Conservation (phyloP, 2,113 vertebrate genomes). For the Nothocercus nigrocapillus region DNA sequence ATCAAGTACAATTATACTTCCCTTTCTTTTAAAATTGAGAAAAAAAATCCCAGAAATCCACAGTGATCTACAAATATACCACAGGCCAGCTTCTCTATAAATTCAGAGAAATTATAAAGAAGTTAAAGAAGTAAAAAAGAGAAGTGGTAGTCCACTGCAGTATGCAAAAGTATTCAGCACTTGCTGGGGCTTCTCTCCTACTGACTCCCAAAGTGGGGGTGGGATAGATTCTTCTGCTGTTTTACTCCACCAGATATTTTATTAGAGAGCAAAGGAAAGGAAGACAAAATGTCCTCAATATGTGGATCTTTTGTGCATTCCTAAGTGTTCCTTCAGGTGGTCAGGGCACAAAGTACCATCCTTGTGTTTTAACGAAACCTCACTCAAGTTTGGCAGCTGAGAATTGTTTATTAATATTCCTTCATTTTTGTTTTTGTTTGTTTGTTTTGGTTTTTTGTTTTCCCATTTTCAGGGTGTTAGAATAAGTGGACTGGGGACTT, state of each 20-base stretch:
- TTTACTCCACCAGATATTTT: not conserved
- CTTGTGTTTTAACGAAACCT: no score
- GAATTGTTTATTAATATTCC: not conserved
- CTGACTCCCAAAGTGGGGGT: not conserved
- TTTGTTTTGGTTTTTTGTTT: no score
- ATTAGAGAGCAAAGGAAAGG: not conserved
- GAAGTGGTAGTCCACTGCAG: not conserved
- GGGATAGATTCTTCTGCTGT: not conserved
- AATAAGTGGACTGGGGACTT: not conserved
- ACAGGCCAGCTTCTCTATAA: not conserved
- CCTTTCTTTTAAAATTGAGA: not conserved
- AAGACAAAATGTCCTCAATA: not conserved
- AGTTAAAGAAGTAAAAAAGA: no score
- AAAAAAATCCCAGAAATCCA: not conserved
- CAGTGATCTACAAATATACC: not conserved
- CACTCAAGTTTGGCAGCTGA: not conserved
- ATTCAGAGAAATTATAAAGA: not conserved
- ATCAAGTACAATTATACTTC: not conserved
- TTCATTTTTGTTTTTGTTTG: not conserved
- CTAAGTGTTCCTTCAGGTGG: no score
- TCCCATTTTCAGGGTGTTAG: not conserved
- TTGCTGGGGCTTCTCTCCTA: not conserved
- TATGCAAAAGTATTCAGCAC: not conserved
- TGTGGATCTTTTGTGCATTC: no score
- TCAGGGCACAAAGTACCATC: not conserved